Evolutionary conservation across 2,113 vertebrate genomes (phyloP).

Genomic region (Xiphophorus hellerii): DNA sequence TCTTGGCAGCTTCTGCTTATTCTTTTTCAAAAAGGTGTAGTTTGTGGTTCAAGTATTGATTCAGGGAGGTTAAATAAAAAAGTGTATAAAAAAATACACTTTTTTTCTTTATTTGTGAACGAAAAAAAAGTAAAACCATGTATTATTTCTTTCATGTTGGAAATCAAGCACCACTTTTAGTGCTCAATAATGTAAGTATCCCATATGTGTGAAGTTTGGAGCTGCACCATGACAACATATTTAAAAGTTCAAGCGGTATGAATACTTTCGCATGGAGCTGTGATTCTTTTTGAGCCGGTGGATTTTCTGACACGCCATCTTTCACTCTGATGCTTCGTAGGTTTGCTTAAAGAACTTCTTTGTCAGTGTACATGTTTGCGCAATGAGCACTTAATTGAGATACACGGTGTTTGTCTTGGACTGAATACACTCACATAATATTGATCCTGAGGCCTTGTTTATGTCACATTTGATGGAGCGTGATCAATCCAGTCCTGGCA

Average conservation of each 20-base stretch:
- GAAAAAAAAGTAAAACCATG: too few species aligned
- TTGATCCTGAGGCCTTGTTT: conserved; percentile 73
- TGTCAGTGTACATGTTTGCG: conserved; percentile 56
- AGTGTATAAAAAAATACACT: too few species aligned
- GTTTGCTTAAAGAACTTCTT: conserved; percentile 62
- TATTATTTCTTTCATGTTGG: too few species aligned
- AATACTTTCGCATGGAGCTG: not conserved
- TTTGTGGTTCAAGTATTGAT: not conserved
- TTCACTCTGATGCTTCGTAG: conserved; percentile 45
- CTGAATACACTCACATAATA: conserved; percentile 60
- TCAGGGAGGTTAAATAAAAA: too few species aligned
- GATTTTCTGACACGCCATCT: conserved; percentile 39
- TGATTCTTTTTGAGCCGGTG: not conserved
- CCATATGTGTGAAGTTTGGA: too few species aligned
- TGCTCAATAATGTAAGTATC: too few species aligned
- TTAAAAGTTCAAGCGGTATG: not conserved
- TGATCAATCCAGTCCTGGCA: conserved; percentile 77
- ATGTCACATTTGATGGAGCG: conserved; percentile 80
- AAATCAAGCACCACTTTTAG: too few species aligned
- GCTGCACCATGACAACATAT: not conserved
- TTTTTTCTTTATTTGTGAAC: too few species aligned
- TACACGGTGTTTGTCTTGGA: conserved; percentile 66
- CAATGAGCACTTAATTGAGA: conserved; percentile 77
- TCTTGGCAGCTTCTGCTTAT: too few species aligned
- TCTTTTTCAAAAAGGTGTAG: too few species aligned